Conservation (phyloP, 2,113 vertebrate species). For the Protobothrops mucrosquamatus region DNA sequence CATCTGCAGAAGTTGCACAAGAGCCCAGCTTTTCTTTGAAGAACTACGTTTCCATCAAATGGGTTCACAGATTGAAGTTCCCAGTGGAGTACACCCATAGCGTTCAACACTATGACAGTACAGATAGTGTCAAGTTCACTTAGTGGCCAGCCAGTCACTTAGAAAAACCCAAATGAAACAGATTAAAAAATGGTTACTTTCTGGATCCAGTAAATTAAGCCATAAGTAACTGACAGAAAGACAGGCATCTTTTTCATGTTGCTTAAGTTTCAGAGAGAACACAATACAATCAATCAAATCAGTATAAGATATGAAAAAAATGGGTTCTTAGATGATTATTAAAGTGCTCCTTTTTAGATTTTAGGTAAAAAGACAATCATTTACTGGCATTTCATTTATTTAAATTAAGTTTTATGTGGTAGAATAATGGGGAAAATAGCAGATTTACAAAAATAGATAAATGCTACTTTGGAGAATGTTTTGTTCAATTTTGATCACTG, state of each 20-base stretch:
- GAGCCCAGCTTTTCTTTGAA: background rate
- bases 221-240: slow-evolving; percentile 59
- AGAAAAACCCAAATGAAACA: slow-evolving; percentile 9
- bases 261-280: slow-evolving; percentile 60
- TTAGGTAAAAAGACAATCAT: slow-evolving; percentile 70
- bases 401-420: slow-evolving; percentile 68
- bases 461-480: slow-evolving; percentile 71
- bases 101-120: slow-evolving; percentile 64
- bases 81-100: slow-evolving; percentile 2
- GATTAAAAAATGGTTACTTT: slow-evolving; percentile 50
- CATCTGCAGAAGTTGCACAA: background rate
- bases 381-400: slow-evolving; percentile 73
- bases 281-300: slow-evolving; percentile 70
- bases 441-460: slow-evolving; percentile 79
- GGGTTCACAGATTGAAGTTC: background rate
- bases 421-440: slow-evolving; percentile 74
- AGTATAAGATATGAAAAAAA: slow-evolving; percentile 67
- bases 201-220: slow-evolving; percentile 56
- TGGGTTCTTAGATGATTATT: slow-evolving; percentile 65
- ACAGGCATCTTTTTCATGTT: slow-evolving; percentile 63
- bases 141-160: slow-evolving; percentile 65
- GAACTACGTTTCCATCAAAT: background rate
- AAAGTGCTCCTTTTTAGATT: slow-evolving; percentile 73
- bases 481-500: slow-evolving; percentile 75
- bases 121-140: slow-evolving; percentile 64